Conservation (phyloP, 2,797 vertebrate genomes). For the Melanotaenia boesemani region DNA sequence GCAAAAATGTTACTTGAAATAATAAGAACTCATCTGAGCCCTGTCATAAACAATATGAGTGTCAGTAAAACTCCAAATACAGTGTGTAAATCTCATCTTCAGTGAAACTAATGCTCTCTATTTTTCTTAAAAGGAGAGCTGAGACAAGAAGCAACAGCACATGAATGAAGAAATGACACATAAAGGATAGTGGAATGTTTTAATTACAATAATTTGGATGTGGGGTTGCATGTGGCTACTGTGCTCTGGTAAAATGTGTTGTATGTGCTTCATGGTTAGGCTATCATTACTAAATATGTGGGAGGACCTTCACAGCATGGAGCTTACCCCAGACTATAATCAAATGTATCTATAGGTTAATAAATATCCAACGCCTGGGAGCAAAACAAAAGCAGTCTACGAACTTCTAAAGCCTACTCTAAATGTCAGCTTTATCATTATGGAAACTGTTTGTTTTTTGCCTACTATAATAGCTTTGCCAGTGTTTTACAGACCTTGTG, state of each 20-base stretch:
- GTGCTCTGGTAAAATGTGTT: constrained; percentile 70
- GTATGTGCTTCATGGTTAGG: constrained; percentile 62
- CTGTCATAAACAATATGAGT: constrained; percentile 15
- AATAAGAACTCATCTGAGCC: constrained; percentile 36
- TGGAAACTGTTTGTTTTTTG: constrained; percentile 58
- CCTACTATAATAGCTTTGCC: constrained; percentile 57
- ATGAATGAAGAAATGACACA: constrained; percentile 61
- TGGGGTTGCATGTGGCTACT: constrained; percentile 76
- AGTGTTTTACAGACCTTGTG: constrained; percentile 48
- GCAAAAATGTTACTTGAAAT: constrained; percentile 30
- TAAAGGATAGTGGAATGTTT: constrained; percentile 77
- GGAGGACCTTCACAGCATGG: constrained; percentile 60
- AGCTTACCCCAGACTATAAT: constrained; percentile 74
- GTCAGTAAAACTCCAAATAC: constrained; percentile 37
- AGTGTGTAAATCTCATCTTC: constrained; percentile 1
- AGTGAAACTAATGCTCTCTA: constrained; percentile 27
- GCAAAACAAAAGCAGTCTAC: constrained; percentile 64
- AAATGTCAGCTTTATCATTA: constrained; percentile 69
- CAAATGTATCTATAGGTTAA: constrained; percentile 74
- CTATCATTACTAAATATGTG: constrained; percentile 78
- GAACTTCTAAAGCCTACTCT: constrained; percentile 43
- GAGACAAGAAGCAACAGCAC: constrained; percentile 56
- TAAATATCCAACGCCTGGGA: constrained; percentile 72
- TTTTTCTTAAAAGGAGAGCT: constrained; percentile 54
- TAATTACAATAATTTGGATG: constrained; percentile 82